Conservation (phyloP, 2,888 invertebrate species). For the Polia nebulosa region DNA sequence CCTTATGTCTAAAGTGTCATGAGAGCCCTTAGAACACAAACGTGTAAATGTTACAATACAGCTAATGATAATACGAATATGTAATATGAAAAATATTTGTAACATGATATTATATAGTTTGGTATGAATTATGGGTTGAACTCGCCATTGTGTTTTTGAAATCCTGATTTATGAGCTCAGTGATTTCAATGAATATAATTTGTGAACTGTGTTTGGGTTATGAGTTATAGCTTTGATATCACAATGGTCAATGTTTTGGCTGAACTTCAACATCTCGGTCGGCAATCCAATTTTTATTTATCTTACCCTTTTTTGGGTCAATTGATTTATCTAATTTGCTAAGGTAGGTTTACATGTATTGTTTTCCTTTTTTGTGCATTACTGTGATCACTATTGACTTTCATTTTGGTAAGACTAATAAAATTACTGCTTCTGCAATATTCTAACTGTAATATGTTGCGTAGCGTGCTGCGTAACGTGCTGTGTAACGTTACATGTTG, state of each 20-base stretch:
- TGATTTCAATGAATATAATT: slow-evolving; percentile 17
- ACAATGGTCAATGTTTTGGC: slow-evolving; percentile 6
- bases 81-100: slow-evolving; percentile 39
- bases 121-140: background rate
- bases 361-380: background rate
- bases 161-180: slow-evolving; percentile 16
- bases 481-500: background rate
- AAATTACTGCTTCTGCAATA: background rate
- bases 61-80: slow-evolving; percentile 52
- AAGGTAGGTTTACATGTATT: too few relatives aligned
- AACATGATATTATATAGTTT: too few relatives aligned
- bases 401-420: too few relatives aligned
- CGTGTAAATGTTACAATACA: slow-evolving; percentile 69
- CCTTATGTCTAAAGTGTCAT: slow-evolving; percentile 59
- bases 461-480: background rate
- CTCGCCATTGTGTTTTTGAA: slow-evolving; percentile 3
- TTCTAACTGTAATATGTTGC: background rate
- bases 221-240: slow-evolving; percentile 12
- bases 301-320: background rate
- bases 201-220: background rate
- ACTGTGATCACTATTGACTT: background rate
- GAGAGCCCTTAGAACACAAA: slow-evolving; percentile 66
- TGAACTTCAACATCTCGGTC: background rate
- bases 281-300: background rate
- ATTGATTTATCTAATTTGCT: background rate